Conservation (phyloP, 2,797 vertebrate species). For the Myotis vivesi region DNA sequence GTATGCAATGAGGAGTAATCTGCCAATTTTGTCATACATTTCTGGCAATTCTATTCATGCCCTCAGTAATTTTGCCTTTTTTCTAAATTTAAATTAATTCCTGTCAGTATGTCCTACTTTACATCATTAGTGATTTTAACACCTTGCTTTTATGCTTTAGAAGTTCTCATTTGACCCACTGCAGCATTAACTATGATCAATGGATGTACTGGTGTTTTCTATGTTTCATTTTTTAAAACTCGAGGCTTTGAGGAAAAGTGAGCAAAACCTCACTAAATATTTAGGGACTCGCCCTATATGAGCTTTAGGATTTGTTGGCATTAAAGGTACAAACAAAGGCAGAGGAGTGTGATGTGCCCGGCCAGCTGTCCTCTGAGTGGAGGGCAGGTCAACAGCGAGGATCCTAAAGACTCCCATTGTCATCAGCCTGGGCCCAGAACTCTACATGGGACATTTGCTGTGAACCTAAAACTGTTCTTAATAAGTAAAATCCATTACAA, state of each 20-base stretch:
- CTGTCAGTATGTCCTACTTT: not conserved
- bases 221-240: not conserved
- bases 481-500: not conserved
- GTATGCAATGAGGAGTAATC: not conserved
- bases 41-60: not conserved
- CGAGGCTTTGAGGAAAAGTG: not conserved
- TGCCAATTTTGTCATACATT: not conserved
- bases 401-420: not conserved
- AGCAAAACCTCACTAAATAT: not conserved
- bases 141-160: not conserved
- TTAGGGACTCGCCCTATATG: not conserved
- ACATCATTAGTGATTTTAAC: not conserved
- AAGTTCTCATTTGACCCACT: not conserved
- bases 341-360: not conserved
- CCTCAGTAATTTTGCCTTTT: not conserved
- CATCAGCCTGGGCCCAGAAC: not conserved
- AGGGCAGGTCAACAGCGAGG: not conserved
- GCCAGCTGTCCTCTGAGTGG: not conserved
- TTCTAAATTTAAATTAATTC: not conserved
- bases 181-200: not conserved
- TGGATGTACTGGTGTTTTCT: not conserved
- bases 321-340: not conserved
- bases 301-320: not conserved
- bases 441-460: not conserved
- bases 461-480: not conserved